Conservation (phyloP, 2,888 invertebrate genomes). For the Eugnorisma glareosa region DNA sequence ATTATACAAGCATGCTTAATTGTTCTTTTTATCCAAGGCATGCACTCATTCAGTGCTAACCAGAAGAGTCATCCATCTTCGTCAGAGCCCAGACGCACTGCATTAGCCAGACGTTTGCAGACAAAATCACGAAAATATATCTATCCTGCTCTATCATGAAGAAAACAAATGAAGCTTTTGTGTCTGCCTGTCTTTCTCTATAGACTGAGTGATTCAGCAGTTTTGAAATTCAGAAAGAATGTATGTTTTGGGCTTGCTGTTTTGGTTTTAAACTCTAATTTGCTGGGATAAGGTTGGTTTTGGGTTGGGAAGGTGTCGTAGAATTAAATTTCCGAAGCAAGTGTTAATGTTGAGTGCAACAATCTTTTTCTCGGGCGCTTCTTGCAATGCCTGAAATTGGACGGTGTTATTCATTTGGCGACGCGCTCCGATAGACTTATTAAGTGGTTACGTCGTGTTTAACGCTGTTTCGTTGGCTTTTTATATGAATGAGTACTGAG, state of each 20-base stretch:
- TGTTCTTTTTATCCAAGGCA: slow-evolving; percentile 70
- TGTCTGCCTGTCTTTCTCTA: slow-evolving; percentile 78
- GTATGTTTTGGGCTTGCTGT: slow-evolving; percentile 67
- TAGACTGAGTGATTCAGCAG: slow-evolving; percentile 85
- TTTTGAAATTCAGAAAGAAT: slow-evolving; percentile 75
- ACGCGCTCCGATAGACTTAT: slow-evolving; percentile 76
- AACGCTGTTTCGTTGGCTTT: slow-evolving; percentile 69
- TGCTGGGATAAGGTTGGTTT: slow-evolving; percentile 50
- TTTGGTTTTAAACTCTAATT: slow-evolving; percentile 56
- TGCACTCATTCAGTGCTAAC: slow-evolving; percentile 84
- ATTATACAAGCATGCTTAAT: slow-evolving; percentile 67
- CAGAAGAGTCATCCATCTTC: slow-evolving; percentile 87
- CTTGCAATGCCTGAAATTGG: slow-evolving; percentile 79
- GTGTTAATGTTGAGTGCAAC: slow-evolving; percentile 84
- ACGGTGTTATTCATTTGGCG: slow-evolving; percentile 78
- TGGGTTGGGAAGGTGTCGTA: slow-evolving; percentile 48
- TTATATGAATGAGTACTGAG: slow-evolving; percentile 58
- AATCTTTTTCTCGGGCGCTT: slow-evolving; percentile 81
- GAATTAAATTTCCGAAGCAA: slow-evolving; percentile 85
- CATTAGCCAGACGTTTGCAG: slow-evolving; percentile 83
- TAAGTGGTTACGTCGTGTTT: slow-evolving; percentile 77
- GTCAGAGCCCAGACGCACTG: slow-evolving; percentile 84
- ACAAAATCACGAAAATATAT: slow-evolving; percentile 69
- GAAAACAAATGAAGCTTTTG: slow-evolving; percentile 69
- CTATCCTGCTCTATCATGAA: slow-evolving; percentile 76